Base-by-base conservation (phyloP, 2,888 invertebrate genomes). In the Leptinotarsa peninsularis region DNA sequence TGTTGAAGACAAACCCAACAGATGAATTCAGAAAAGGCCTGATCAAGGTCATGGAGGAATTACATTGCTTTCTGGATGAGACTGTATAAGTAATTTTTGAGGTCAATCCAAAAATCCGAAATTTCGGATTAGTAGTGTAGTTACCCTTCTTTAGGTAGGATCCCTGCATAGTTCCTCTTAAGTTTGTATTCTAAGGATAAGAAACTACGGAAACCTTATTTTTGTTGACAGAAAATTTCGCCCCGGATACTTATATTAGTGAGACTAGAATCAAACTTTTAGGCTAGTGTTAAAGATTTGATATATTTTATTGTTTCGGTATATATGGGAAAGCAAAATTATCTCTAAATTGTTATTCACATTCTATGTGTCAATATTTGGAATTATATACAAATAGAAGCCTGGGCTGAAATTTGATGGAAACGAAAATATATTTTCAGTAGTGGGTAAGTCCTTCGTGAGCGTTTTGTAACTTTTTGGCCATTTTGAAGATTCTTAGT, bases 81-180 rank as follows among this genome's bases (percentile, higher is more conserved):
- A 88, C 89, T 88, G 88, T 88, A 87, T 85, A 85, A 88, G 88
- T 88, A 88, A 88, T 88, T 88, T 88, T 88, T 89, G 89, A 89
- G 89, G 89, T 89, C 88, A 83, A 86, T 88, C 87, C 87, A 85
- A 86, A 83, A 84, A 82, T 84, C 84, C 83, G 78, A 63, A 74
- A 74, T 75, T 73, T 79, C 78, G 85, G 86, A 84, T 82, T 60
- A 81, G 84, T 87, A 87, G 87, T 84, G 85, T 88, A 88, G 87
- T 84, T 81, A 84, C 85, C 87, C 86, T 85, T 85, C 83, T 86
- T 83, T 88, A 87, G 87, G 87, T 88, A 88, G 88, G 87, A 87
- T 84, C 86, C 86, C 87, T 81, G 82, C 82, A 83, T 84, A 80
- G 82, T 84, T 84, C 84, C 84, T 82, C 82, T 79, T 74, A 14